These are phyloP conservation scores for Lanistes nyassanus DNA, from an alignment of 1,140 invertebrate species.

Conservation along the genomic window DNA sequence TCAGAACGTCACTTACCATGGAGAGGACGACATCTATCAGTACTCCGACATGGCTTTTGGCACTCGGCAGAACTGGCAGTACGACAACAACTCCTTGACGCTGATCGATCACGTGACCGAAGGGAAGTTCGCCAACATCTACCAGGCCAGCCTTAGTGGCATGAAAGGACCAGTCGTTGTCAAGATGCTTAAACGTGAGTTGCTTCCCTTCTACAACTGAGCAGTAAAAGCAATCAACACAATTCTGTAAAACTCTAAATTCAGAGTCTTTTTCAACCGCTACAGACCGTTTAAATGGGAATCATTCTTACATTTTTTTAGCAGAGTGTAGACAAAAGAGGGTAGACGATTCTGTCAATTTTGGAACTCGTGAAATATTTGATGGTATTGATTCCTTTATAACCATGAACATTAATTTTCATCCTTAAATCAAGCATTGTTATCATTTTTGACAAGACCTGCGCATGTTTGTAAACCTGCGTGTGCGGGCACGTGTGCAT, in stretches of 20 bases:
- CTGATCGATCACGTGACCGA: not conserved
- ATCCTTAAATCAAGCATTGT: not conserved
- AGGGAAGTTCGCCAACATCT: conserved; percentile 25
- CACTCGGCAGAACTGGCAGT: not conserved
- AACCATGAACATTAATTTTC: not conserved
- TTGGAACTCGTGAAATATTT: not conserved
- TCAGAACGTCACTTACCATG: conserved; percentile 6
- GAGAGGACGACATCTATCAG: conserved; percentile 17
- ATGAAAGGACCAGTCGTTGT: not conserved
- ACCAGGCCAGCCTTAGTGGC: not conserved
- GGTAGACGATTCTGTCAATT: not conserved
- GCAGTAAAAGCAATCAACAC: not conserved
- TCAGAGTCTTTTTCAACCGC: too few relatives aligned
- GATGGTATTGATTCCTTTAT: not conserved
- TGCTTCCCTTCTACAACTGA: too few relatives aligned
- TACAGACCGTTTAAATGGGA: too few relatives aligned
- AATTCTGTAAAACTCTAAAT: not conserved
- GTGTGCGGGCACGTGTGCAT: not conserved
- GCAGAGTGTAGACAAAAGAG: not conserved
- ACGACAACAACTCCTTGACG: not conserved
- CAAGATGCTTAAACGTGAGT: conserved; percentile 18
- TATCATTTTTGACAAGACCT: not conserved
- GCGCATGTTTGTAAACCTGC: not conserved
- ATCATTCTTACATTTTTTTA: not conserved
- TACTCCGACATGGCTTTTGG: conserved; percentile 9